Evolutionary conservation across 2,113 vertebrate species (phyloP), one percentile per base, ranked within the genome.

Genomic region (Progne subis): DNA sequence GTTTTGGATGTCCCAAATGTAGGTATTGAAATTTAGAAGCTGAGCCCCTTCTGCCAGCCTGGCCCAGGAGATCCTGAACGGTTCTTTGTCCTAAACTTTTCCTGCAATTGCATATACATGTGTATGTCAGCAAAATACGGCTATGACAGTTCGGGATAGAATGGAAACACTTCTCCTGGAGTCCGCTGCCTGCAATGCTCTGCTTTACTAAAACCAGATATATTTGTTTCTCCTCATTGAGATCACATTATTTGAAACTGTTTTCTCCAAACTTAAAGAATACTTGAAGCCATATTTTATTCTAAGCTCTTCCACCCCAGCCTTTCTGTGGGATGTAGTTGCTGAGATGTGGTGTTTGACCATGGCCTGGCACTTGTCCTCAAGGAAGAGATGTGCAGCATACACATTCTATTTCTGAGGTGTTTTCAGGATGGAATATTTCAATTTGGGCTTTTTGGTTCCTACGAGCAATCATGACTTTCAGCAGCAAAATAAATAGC

Each of bases 1-100:
- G 92, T 70, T 98, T 98, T 96, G 98, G 98, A 49, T 98, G 96
- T 37, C 97, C 97, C 97, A 98, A 98, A 59, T 97, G 96, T 53
- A 98, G 97, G 59, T 97, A 98, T 11, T 87, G 98, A 53, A 98
- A 97, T 53, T 86, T 97, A 89, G 98, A 97, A 34, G 98, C 96
- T 61, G 98, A 95, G 60, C 98, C 97, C 46, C 91, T 95, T 43
- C 97, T 96, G 32, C 97, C 97, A 8, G 98, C 96, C 24, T 95
- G 95, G 77, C 98, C 98, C 82, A 97, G 95, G 47, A 96, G 98
- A 11, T 98, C 96, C 86, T 97, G 98, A 61, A 98, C n/a, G 97
- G 37, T 98, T 60, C 65, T 98, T 98, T 71, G 98, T 98, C 82
- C 97, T 98, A 31, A 96, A 84, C 60, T 98, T 97, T 69, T 97